A percentile compares a stretch with the other conserved stretches of the same genome.
phyloP scores from a whole-genome alignment of 2,797 vertebrate genomes.

The Chelmon rostratus region DNA sequence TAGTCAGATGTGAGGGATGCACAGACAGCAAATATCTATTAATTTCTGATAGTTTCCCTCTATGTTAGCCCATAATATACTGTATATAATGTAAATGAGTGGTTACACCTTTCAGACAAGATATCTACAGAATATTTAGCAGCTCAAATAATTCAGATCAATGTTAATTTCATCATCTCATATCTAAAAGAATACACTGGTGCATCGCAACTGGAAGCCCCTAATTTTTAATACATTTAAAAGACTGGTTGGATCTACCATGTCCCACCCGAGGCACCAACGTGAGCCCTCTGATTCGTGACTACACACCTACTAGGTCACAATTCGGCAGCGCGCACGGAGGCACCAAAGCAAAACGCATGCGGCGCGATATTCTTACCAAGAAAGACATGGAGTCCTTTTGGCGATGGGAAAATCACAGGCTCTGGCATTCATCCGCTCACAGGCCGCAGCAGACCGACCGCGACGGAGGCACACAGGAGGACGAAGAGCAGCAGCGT shows the following conservation, averaged over 20 bases:
- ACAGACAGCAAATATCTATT: constrained; percentile 9
- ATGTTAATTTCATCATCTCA: background rate
- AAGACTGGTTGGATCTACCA: background rate
- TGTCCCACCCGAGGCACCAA: constrained; percentile 21
- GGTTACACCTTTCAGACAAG: background rate
- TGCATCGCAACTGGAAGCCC: background rate
- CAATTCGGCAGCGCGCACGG: constrained; percentile 2
- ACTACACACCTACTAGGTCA: constrained; percentile 23
- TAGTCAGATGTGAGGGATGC: constrained; percentile 30
- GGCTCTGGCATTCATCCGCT: constrained; percentile 87
- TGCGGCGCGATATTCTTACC: constrained; percentile 86
- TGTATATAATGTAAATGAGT: background rate
- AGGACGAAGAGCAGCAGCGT: constrained; percentile 22
- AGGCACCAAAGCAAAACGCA: constrained; percentile 9
- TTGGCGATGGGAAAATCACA: constrained; percentile 79
- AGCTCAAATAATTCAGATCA: background rate
- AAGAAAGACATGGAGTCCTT: constrained; percentile 97
- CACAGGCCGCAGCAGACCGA: constrained; percentile 61
- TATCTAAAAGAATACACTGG: background rate
- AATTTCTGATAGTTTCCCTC: background rate
- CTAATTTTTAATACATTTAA: background rate
- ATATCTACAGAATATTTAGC: background rate
- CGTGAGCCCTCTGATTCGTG: constrained; percentile 42
- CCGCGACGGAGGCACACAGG: constrained; percentile 23
- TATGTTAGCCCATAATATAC: background rate